Base-by-base conservation (phyloP, 2,113 vertebrate genomes). In the Gobio gobio region DNA sequence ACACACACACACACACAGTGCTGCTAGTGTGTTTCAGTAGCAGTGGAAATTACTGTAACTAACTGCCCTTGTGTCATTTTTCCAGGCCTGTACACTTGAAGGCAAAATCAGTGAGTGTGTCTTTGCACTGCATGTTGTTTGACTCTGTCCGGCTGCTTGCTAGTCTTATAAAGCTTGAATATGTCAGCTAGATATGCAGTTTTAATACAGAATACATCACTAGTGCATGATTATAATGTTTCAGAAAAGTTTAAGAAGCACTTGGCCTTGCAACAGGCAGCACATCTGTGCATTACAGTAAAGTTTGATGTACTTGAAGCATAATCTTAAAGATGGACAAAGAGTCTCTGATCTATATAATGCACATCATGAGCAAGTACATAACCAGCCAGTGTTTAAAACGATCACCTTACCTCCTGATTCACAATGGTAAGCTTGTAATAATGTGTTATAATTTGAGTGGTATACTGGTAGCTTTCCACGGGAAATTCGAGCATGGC, bases 41-140 rank as follows among this genome's bases (percentile, higher is more conserved):
- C 66, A 12, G 66, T 70, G 66, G 66, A 43, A 43, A 70, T 43
- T 40, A 70, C 66, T 70, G 9, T 43, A 70, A 43, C 66, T 43
- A 70, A 43, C 66, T 40, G 66, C 66, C 33, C 66, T 43, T 70
- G 66, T 70, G 33, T 70, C 3, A 43, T 70, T 70, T 70, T 70
- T 70, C 36, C 66, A 43, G 36, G 36, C 18, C 18, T 70, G 36
- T 43, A 70, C 66, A 22, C 36, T 70, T 12, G 33, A 40, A 40
- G 20, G 66, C 18, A 20, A 40, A 40, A 40, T 12, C 66, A 70
- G 3, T 40, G 36, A 68, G 7, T 36, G 16, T 1, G 4, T 70
- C 33, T 70, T 22, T 68, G 36, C 16, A 10, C 66, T 70, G 66
- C 33, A 70, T 70, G 18, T 40, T 43, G 36, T 70, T 43, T 43